These are phyloP conservation scores for Cenopis cana DNA, from an alignment of 2,888 invertebrate genomes.

Conservation along the genomic window DNA sequence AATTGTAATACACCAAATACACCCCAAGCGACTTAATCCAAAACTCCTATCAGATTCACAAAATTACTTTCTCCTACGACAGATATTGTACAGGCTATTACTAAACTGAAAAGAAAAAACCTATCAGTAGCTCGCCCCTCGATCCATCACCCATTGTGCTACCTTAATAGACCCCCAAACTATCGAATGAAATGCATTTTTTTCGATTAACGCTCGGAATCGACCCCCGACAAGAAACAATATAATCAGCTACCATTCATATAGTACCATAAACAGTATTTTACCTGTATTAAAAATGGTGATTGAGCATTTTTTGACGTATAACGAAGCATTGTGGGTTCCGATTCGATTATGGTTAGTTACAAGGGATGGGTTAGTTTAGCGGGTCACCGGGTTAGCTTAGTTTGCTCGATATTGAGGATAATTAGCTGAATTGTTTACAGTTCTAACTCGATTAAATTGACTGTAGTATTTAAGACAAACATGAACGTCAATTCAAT, in stretches of 20 bases:
- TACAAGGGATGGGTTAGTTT: constrained; percentile 36
- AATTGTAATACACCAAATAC: neutral
- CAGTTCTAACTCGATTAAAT: neutral
- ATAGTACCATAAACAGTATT: constrained; percentile 39
- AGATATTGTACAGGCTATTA: constrained; percentile 39
- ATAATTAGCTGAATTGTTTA: neutral
- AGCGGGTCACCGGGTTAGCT: constrained; percentile 52
- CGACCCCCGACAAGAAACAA: constrained; percentile 77
- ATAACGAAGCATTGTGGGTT: constrained; percentile 83
- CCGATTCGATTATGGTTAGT: constrained; percentile 79
- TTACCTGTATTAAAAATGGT: constrained; percentile 76
- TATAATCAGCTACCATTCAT: constrained; percentile 82
- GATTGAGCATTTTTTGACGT: constrained; percentile 73
- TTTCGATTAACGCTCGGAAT: constrained; percentile 82
- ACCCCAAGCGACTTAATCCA: constrained; percentile 20
- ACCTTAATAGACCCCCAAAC: constrained; percentile 69
- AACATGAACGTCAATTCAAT: too few species aligned
- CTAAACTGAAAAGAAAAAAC: constrained; percentile 44
- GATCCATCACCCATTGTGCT: constrained; percentile 71
- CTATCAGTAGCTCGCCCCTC: constrained; percentile 52
- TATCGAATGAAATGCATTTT: constrained; percentile 78
- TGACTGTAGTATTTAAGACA: too few species aligned
- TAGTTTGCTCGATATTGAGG: constrained; percentile 47
- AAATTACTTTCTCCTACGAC: constrained; percentile 34
- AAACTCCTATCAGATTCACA: constrained; percentile 23